Conservation (phyloP, 2,113 vertebrate genomes). For the Uria aalge region DNA sequence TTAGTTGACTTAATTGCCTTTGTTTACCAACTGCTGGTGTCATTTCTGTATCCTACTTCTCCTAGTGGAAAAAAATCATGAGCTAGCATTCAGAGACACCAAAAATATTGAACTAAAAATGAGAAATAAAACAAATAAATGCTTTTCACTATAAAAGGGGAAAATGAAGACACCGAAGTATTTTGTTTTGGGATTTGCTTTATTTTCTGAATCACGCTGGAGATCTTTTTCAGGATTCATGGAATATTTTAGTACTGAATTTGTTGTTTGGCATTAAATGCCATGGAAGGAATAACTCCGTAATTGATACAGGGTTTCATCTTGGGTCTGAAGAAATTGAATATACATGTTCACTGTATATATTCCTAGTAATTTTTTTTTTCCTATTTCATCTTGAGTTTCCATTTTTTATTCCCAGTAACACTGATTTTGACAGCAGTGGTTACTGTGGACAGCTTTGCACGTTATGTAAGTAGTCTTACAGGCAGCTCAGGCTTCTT, state of each 20-base stretch:
- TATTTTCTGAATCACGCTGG: background rate
- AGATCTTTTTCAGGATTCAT: background rate
- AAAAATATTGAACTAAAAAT: background rate
- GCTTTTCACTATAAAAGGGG: background rate
- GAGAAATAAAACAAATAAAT: background rate
- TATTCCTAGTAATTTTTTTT: background rate
- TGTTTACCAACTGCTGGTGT: background rate
- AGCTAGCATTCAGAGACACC: background rate
- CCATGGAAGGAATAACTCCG: background rate
- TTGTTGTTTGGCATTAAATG: background rate
- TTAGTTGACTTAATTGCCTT: background rate
- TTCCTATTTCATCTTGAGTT: background rate
- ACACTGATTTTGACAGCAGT: background rate
- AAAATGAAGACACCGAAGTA: background rate
- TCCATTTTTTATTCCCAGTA: background rate
- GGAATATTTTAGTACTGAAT: background rate
- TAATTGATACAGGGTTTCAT: background rate
- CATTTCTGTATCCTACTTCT: background rate
- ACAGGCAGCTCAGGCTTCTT: background rate
- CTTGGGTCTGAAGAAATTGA: background rate
- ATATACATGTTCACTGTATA: background rate
- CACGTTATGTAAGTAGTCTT: background rate
- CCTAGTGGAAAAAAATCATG: background rate
- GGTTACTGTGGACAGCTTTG: background rate
- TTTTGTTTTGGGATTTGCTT: background rate